Percentiles rank a stretch among this genome's conserved stretches.
These are phyloP conservation scores for Linepithema humile DNA, from an alignment of 1,140 invertebrate species.

Conservation along the genomic window DNA sequence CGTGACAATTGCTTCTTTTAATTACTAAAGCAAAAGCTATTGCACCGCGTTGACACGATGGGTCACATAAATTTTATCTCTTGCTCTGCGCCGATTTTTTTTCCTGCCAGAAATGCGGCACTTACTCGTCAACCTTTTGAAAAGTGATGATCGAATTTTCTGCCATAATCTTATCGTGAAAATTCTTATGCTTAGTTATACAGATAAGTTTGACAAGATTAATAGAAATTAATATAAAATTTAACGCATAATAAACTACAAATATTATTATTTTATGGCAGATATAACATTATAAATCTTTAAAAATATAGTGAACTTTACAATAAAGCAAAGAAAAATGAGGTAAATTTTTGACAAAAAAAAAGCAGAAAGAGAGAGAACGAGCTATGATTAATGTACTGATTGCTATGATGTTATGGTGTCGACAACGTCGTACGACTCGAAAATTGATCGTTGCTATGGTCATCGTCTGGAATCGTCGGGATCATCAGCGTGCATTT, in stretches of 20 bases:
- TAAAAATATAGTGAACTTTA: neutral
- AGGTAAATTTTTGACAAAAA: neutral
- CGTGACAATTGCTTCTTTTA: slow-evolving; percentile 63
- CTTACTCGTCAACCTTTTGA: neutral
- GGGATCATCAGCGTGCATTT: slow-evolving; percentile 6
- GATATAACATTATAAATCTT: neutral
- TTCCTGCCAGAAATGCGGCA: neutral
- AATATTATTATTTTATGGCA: neutral
- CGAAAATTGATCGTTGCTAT: slow-evolving; percentile 38
- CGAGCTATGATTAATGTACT: neutral
- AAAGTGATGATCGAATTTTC: slow-evolving; percentile 44
- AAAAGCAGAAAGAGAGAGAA: neutral
- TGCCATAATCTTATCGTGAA: neutral
- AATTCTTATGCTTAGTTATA: neutral
- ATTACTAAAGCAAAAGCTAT: slow-evolving; percentile 52
- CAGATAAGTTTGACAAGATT: neutral
- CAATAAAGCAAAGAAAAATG: neutral
- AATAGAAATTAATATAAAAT: neutral
- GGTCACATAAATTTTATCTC: slow-evolving; percentile 44
- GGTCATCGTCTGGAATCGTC: neutral
- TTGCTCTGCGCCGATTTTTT: neutral
- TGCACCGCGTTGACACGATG: slow-evolving; percentile 24
- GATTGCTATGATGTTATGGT: slow-evolving; percentile 18
- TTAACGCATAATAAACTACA: neutral
- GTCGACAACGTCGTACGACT: slow-evolving; percentile 18